phyloP scores from a whole-genome alignment of 2,113 vertebrate species.

The Athene noctua region DNA sequence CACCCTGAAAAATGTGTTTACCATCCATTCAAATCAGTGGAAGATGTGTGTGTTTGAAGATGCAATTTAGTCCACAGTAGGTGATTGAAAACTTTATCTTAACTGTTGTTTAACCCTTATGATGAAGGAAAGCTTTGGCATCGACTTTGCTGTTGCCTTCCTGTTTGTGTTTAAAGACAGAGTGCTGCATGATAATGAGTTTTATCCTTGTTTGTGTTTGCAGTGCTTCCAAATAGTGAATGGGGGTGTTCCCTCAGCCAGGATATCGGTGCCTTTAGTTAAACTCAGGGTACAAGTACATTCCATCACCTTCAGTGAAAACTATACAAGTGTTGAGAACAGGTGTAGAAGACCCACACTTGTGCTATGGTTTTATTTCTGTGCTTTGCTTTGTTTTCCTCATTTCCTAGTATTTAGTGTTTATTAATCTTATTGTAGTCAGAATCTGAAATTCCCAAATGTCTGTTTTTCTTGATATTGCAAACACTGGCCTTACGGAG shows the following conservation, averaged over 20 bases:
- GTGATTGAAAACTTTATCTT: slow-evolving; percentile 19
- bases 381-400: not conserved
- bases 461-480: not conserved
- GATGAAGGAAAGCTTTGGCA: not conserved
- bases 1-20: slow-evolving; percentile 8
- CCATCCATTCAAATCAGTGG: not conserved
- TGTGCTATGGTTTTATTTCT: not conserved
- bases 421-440: not conserved
- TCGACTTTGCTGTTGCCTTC: not conserved
- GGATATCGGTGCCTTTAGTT: not conserved
- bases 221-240: not conserved
- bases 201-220: not conserved
- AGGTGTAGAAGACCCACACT: not conserved
- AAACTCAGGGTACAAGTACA: not conserved
- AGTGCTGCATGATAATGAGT: not conserved
- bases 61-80: not conserved
- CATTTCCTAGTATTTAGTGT: not conserved
- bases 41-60: not conserved
- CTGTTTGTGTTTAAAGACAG: not conserved
- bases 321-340: not conserved
- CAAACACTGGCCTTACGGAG: not conserved
- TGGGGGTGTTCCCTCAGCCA: not conserved
- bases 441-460: not conserved
- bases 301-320: not conserved
- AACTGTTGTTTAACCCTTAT: slow-evolving; percentile 4